Conservation (phyloP, 2,113 vertebrate species). For the Reinhardtius hippoglossoides region DNA sequence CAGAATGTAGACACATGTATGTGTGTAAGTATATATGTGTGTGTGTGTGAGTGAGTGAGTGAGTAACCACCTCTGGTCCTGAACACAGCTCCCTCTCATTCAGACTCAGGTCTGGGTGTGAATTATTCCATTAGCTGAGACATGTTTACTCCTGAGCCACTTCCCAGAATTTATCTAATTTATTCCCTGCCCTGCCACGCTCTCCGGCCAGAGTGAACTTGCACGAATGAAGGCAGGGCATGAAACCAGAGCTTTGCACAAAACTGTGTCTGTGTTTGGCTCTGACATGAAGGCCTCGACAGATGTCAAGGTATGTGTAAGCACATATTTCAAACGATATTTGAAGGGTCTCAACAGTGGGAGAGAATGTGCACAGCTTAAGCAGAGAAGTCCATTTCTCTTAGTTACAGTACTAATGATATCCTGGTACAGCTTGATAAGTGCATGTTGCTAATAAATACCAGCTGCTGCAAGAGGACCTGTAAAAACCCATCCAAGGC, state of each 20-base stretch:
- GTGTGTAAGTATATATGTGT: background rate
- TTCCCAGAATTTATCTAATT: slow-evolving; percentile 71
- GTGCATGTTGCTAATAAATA: slow-evolving; percentile 2
- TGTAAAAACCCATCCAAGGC: slow-evolving; percentile 1
- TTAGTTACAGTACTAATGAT: background rate
- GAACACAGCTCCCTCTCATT: slow-evolving; percentile 44
- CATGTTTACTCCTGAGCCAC: slow-evolving; percentile 55
- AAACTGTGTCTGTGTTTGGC: slow-evolving; percentile 25
- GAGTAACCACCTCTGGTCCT: slow-evolving; percentile 26
- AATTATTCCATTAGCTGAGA: slow-evolving; percentile 58
- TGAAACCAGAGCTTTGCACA: slow-evolving; percentile 39
- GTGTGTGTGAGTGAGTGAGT: background rate
- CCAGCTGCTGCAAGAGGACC: background rate
- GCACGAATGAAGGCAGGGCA: slow-evolving; percentile 35
- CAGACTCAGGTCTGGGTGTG: slow-evolving; percentile 44
- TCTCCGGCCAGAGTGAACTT: slow-evolving; percentile 14
- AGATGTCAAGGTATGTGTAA: slow-evolving; percentile 35
- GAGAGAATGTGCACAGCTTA: background rate
- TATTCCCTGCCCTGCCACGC: slow-evolving; percentile 44
- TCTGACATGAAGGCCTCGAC: background rate
- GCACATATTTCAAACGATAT: slow-evolving; percentile 33
- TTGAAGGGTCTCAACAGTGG: slow-evolving; percentile 8
- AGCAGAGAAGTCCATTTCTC: slow-evolving; percentile 3
- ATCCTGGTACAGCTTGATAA: slow-evolving; percentile 5
- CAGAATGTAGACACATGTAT: background rate